These are phyloP conservation scores for Polyodon spathula DNA, from an alignment of 2,113 vertebrate species.

Conservation along the genomic window DNA sequence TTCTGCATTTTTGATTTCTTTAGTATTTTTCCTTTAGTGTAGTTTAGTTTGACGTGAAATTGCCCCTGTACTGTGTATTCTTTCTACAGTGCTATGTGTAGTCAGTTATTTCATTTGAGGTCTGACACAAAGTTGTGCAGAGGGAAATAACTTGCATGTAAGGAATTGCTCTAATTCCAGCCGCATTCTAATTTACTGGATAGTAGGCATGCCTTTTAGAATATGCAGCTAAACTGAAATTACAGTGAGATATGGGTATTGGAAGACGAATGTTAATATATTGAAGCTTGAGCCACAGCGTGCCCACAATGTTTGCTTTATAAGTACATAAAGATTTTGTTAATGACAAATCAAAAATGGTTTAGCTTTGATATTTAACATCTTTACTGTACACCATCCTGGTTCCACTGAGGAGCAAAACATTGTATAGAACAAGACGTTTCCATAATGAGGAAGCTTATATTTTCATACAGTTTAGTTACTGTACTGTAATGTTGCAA, in stretches of 20 bases:
- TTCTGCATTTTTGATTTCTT: too few species aligned
- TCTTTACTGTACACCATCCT: too few species aligned
- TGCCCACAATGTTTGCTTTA: not conserved
- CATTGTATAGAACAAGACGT: too few species aligned
- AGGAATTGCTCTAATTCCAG: not conserved
- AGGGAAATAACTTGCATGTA: not conserved
- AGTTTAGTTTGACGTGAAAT: conserved; percentile 4
- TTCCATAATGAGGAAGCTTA: too few species aligned
- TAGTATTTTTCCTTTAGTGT: too few species aligned
- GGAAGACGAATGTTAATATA: not conserved
- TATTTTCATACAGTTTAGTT: too few species aligned
- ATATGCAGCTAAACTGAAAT: not conserved
- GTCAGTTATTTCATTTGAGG: not conserved
- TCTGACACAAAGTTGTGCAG: not conserved
- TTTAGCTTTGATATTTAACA: too few species aligned
- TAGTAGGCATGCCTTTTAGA: not conserved
- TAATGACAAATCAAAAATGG: not conserved
- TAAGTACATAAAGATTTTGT: not conserved
- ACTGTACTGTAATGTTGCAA: too few species aligned
- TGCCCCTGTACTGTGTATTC: not conserved
- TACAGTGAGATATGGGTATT: not conserved
- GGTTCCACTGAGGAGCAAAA: too few species aligned
- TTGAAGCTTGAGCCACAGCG: not conserved
- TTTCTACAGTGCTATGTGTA: not conserved
- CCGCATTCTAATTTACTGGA: not conserved